Base-by-base conservation (phyloP, 2,888 invertebrate species). In the Thyatira batis region DNA sequence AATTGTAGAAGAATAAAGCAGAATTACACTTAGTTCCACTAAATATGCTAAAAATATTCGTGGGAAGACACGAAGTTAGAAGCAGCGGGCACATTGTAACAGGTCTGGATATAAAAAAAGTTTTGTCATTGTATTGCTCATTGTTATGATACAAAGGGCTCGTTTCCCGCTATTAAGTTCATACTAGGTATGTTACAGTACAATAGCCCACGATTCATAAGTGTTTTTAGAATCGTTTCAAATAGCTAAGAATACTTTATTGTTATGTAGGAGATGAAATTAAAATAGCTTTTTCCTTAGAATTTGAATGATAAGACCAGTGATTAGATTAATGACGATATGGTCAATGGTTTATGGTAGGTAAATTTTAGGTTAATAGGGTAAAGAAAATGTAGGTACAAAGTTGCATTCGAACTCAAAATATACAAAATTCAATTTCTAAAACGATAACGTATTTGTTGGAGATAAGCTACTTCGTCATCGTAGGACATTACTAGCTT, bases 121-220 rank as follows among this genome's bases (percentile, higher is more conserved):
- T 82, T 82, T 88, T 87, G 87, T 87, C 79, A 81, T 82, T 82
- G 80, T 79, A 85, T 84, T 82, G 82, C 82, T 82, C 82, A 87
- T 89, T 89, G 87, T 89, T 81, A 63, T 65, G 72, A 79, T 76
- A 85, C 85, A 86, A 87, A 87, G 85, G 85, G 78, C 82, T 72
- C 73, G 82, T 81, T 84, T 87, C 85, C 88, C 88, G 86, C 78
- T 82, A 82, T 84, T 80, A 82, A 77, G 73, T 76, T 78, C 72
- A 78, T 77, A 80, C 73, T 70, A 75, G 55, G 68, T 71, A 69
- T 68, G 71, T 70, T 58, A 73, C 70, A 73, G 70, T 69, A 61
- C 57, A 54, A 54, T 53, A 65, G 53, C 52, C 55, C 50, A 57
- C 45, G 51, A 54, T 54, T 59, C 27, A 52, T 51, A 49, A 27